Evolutionary conservation across 2,888 invertebrate species (phyloP).

Genomic region (Tryphoninae sp.): DNA sequence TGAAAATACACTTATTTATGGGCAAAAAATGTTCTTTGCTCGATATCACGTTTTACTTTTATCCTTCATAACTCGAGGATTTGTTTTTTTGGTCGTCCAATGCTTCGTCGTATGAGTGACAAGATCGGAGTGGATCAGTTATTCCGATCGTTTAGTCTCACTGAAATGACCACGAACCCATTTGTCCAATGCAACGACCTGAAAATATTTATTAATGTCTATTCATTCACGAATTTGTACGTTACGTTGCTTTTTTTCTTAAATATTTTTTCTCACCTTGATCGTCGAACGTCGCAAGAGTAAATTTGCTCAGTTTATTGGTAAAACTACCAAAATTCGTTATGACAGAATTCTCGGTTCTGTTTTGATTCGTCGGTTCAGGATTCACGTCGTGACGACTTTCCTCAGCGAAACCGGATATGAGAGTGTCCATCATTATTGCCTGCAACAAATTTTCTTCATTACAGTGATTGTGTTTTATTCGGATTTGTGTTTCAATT

Average conservation of each 20-base stretch:
- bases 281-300: slow-evolving; percentile 94
- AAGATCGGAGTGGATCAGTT: slow-evolving; percentile 20
- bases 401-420: slow-evolving; percentile 91
- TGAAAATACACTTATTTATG: slow-evolving; percentile 65
- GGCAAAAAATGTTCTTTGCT: slow-evolving; percentile 60
- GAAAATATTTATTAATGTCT: slow-evolving; percentile 65
- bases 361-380: slow-evolving; percentile 76
- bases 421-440: slow-evolving; percentile 93
- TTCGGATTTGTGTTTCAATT: neutral
- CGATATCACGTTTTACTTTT: slow-evolving; percentile 65
- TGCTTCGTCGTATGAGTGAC: slow-evolving; percentile 39
- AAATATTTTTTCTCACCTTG: slow-evolving; percentile 83
- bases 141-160: slow-evolving; percentile 70
- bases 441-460: slow-evolving; percentile 81
- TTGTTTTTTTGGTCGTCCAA: slow-evolving; percentile 4
- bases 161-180: slow-evolving; percentile 91
- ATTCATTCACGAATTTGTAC: neutral
- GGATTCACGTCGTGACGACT: slow-evolving; percentile 83
- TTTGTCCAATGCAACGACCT: slow-evolving; percentile 92
- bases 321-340: slow-evolving; percentile 83
- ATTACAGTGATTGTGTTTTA: neutral
- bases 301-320: slow-evolving; percentile 92
- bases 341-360: slow-evolving; percentile 70
- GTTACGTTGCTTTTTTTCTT: neutral
- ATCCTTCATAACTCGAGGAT: slow-evolving; percentile 54